Evolutionary conservation across 2,113 vertebrate species (phyloP).

Genomic region (Myxocyprinus asiaticus): DNA sequence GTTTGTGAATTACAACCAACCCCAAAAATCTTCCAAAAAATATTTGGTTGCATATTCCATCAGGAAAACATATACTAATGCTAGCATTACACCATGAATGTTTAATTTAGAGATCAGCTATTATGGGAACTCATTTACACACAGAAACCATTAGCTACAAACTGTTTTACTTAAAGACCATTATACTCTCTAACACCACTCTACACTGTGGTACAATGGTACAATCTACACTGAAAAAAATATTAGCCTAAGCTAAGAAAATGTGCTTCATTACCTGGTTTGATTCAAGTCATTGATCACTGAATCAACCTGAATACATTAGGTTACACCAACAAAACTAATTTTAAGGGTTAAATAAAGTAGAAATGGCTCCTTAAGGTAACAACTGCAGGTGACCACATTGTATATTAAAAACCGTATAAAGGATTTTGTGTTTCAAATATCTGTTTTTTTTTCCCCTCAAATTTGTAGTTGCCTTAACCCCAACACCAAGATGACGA

Average conservation of each 20-base stretch:
- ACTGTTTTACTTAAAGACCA: constrained; percentile 73
- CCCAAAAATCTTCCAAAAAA: constrained; percentile 1
- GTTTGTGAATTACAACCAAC: constrained; percentile 49
- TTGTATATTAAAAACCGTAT: not conserved
- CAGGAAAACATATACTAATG: not conserved
- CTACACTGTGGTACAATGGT: too few relatives aligned
- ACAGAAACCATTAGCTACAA: not conserved
- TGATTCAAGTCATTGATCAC: too few relatives aligned
- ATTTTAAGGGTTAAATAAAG: too few relatives aligned
- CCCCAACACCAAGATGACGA: constrained; percentile 51
- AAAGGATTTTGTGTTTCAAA: not conserved
- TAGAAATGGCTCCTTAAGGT: too few relatives aligned
- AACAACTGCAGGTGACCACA: too few relatives aligned
- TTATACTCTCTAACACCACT: too few relatives aligned
- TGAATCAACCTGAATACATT: too few relatives aligned
- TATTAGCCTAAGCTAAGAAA: too few relatives aligned
- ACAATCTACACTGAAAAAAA: too few relatives aligned
- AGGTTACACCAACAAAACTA: too few relatives aligned
- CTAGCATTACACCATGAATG: not conserved
- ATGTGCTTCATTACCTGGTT: too few relatives aligned
- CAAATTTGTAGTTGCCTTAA: constrained; percentile 11
- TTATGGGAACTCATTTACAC: not conserved
- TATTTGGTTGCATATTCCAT: not conserved
- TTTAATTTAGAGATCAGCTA: not conserved
- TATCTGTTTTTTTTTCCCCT: not conserved